phyloP scores from a whole-genome alignment of 92 coral and sea anemone species.

The Epizoanthus scotinus region DNA sequence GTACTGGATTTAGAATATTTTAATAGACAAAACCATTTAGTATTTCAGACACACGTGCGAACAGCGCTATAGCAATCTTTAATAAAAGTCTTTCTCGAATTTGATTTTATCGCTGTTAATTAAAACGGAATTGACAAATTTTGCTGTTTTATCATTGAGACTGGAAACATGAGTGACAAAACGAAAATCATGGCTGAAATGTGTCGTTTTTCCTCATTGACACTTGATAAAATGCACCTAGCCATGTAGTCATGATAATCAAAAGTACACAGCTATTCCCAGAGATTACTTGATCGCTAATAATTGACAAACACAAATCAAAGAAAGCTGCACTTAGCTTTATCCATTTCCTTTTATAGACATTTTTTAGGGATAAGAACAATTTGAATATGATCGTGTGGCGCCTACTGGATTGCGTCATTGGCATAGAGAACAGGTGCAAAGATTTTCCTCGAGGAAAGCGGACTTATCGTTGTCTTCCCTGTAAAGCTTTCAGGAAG shows the following conservation, averaged over 20 bases:
- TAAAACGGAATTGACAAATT: too few species aligned
- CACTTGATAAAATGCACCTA: not conserved
- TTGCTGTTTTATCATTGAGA: too few species aligned
- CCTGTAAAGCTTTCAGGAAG: not conserved
- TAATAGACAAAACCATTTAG: too few species aligned
- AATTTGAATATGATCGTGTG: slow-evolving; percentile 6
- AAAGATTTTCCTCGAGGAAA: not conserved
- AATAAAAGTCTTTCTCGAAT: too few species aligned
- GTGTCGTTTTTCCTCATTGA: slow-evolving; percentile 4
- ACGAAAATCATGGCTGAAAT: not conserved
- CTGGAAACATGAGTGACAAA: not conserved
- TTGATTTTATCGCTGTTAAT: too few species aligned
- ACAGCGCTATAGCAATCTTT: too few species aligned
- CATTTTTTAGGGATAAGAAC: slow-evolving; percentile 6
- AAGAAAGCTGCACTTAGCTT: not conserved
- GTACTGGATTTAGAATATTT: too few species aligned
- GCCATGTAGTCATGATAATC: not conserved
- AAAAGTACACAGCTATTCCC: slow-evolving; percentile 24
- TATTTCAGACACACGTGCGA: too few species aligned
- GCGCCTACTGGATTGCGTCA: not conserved
- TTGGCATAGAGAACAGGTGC: slow-evolving; percentile 28
- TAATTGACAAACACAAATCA: not conserved
- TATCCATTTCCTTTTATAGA: slow-evolving; percentile 34
- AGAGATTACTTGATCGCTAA: slow-evolving; percentile 10
- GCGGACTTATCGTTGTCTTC: too few species aligned